These are phyloP conservation scores for Cryptomyrus ogoouensis DNA, from an alignment of 2,113 vertebrate species.

Conservation along the genomic window DNA sequence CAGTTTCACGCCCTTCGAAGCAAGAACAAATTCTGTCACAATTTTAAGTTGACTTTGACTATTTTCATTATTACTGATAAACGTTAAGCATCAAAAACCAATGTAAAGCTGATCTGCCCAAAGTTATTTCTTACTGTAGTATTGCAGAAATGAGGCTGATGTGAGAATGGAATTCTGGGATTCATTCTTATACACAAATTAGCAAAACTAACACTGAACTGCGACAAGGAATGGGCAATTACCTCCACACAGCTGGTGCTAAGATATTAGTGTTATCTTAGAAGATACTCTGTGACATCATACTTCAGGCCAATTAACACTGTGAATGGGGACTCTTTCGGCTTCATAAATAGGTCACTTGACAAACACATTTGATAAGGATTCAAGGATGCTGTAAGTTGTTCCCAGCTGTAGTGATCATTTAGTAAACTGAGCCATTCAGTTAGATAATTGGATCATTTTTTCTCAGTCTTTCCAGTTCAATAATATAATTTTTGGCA, in stretches of 20 bases:
- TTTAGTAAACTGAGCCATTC: background rate
- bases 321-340: background rate
- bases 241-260: background rate
- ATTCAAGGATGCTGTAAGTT: background rate
- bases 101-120: background rate
- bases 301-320: background rate
- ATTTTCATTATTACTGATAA: background rate
- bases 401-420: background rate
- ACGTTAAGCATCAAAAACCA: background rate
- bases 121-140: background rate
- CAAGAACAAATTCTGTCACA: background rate
- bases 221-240: background rate
- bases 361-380: background rate
- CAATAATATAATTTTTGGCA: background rate
- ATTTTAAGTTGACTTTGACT: background rate
- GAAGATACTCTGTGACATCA: background rate
- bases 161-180: background rate
- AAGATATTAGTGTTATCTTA: background rate
- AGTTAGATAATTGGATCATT: background rate
- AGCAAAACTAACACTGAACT: background rate
- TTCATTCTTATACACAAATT: background rate
- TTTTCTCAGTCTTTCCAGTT: background rate
- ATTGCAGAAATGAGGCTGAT: background rate
- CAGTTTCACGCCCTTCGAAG: slow-evolving; percentile 36
- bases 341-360: background rate